phyloP scores from a whole-genome alignment of 2,113 vertebrate species.

The Heterotis niloticus region DNA sequence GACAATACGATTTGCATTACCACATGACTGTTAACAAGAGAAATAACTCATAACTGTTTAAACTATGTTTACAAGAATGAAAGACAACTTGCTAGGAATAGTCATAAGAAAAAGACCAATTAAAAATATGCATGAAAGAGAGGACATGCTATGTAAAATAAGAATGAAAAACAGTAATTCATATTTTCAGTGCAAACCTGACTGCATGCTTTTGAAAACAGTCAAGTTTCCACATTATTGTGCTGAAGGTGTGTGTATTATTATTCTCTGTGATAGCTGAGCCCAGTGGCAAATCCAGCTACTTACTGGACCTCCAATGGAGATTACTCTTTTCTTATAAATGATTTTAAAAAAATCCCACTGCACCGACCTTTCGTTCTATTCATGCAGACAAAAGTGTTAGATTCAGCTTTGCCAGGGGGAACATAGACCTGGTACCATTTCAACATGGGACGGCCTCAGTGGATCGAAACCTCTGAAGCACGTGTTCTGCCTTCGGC shows the following conservation, averaged over 20 bases:
- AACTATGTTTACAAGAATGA: too few relatives aligned
- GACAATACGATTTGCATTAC: too few relatives aligned
- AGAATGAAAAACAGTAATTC: constrained; percentile 7
- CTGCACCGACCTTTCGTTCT: constrained; percentile 55
- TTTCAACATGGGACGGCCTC: too few relatives aligned
- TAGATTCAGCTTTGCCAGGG: background rate
- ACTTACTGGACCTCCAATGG: background rate
- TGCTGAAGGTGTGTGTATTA: background rate
- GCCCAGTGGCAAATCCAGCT: constrained; percentile 1
- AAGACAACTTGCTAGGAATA: too few relatives aligned
- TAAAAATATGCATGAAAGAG: too few relatives aligned
- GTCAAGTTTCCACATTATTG: constrained; percentile 36
- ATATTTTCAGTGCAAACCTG: background rate
- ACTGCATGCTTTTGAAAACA: constrained; percentile 6
- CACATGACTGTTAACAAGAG: too few relatives aligned
- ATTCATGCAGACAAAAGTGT: constrained; percentile 35
- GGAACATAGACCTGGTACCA: background rate
- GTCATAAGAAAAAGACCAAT: too few relatives aligned
- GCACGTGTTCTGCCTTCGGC: background rate
- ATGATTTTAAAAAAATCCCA: constrained; percentile 61
- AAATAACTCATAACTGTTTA: too few relatives aligned
- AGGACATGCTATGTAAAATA: too few relatives aligned
- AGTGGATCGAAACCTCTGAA: too few relatives aligned
- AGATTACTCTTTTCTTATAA: constrained; percentile 39
- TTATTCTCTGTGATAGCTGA: constrained; percentile 11